Evolutionary conservation across 53 echinoderm and acorn worm species (phyloP), one percentile per base, ranked within the genome.

Genomic region (Echinometra lucunter): DNA sequence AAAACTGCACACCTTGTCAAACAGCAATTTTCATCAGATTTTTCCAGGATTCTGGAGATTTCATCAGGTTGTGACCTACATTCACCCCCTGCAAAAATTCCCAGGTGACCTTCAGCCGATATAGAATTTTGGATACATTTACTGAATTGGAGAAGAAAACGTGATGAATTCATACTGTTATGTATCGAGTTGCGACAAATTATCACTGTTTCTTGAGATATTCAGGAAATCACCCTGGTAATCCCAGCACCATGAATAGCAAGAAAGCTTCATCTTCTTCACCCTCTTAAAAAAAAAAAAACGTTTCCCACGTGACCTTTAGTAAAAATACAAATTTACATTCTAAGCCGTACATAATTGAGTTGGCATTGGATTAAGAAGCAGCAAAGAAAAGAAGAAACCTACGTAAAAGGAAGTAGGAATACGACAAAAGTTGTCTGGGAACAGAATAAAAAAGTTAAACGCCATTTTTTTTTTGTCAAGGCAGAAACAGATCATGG

Each of bases 51-150:
- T 58, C 38, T 63, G 58, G 37, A 63, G 90, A 37, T 90, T 58
- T 90, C 60, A 90, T 90, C 37, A 90, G 58, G 58, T 58, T 90
- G 37, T 90, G 90, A 90, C 90, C 90, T 34, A 90, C 42, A 90
- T 60, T 21, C 35, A 34, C 63, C 58, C 58, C n/a, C 40, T 90
- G 23, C 58, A 4, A 40, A 45, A 37, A 63, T 58, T 63, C 90
- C 58, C 90, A 58, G 35, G 58, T 21, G 37, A 63, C 90, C 49
- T 60, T 57, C 63, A 60, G 58, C 13, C 58, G 37, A 49, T 85
- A n/a, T 85, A 85, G 49, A 85, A 85, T 85, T 85, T 49, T 53
- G 85, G 85, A 85, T 85, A 45, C n/a, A 37, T 56, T 58, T 58
- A 40, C 90, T 30, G 88, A 55, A 53, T 55, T 32, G 57, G 37